phyloP scores from a whole-genome alignment of 2,888 invertebrate species.

The Meghimatium bilineatum region DNA sequence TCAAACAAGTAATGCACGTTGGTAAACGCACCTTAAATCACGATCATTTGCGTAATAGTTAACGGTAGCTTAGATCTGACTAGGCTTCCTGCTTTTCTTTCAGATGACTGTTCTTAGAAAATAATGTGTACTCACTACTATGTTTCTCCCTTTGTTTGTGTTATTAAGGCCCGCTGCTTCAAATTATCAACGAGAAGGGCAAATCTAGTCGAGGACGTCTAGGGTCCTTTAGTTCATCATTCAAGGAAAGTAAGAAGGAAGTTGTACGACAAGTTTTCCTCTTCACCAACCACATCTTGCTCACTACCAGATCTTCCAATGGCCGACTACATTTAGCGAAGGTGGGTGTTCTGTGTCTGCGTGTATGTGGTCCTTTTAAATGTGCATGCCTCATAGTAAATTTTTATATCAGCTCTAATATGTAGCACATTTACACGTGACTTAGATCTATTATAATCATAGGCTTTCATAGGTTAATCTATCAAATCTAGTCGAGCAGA shows the following conservation, averaged over 20 bases:
- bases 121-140: neutral
- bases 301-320: conserved; percentile 88
- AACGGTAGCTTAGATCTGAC: neutral
- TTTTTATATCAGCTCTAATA: no score
- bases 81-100: neutral
- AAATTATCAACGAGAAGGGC: conserved; percentile 83
- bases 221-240: conserved; percentile 78
- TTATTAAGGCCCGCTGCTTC: conserved; percentile 84
- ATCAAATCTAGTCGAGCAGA: no score
- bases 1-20: neutral
- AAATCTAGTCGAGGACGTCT: conserved; percentile 81
- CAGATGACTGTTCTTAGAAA: conserved; percentile 5
- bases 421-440: no score
- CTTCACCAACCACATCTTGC: conserved; percentile 91
- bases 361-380: neutral
- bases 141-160: neutral
- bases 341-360: conserved; percentile 57
- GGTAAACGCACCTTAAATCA: neutral
- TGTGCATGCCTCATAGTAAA: neutral
- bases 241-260: conserved; percentile 82
- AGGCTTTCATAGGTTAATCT: no score
- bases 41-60: no score
- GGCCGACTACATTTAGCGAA: conserved; percentile 91
- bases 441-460: no score
- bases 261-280: conserved; percentile 89